Base-by-base conservation (phyloP, 2,797 vertebrate genomes). In the Hippoglossus hippoglossus region DNA sequence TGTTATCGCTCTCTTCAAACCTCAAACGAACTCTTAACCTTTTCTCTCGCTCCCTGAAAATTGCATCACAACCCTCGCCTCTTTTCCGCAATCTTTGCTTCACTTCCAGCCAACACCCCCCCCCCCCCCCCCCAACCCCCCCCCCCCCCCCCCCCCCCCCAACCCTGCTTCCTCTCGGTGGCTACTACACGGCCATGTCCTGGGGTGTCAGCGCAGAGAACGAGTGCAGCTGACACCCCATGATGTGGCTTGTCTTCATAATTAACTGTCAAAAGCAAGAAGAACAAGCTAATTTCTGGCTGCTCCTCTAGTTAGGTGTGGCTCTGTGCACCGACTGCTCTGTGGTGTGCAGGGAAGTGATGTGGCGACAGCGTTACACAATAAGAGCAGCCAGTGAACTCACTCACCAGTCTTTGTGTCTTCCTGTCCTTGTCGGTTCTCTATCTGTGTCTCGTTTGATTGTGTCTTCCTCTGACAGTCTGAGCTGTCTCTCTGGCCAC, bases 341-440 rank as follows among this genome's bases (percentile, higher is more conserved):
- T 59, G 64, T 69, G 36, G 77, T 75, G 73, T 77, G 77, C 70
- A 64, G 70, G 19, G 70, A 85, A 65, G 77, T 68, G 77, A 73
- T 63, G 86, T 79, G 53, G 72, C 16, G 64, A 80, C 75, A 69
- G 77, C 26, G 46, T 83, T 85, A 81, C 79, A 87, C 83, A 85
- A 83, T 80, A 75, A 81, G 78, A 89, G 87, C 86, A 81, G 76
- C 81, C 19, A 79, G 76, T 82, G 74, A 77, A 79, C 80, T 77
- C 75, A 65, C 77, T 88, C 88, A 80, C 70, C 83, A 73, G 68
- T 61, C 79, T 79, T 54, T 63, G 52, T 63, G 63, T 91, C 85
- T 82, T 80, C 80, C 79, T 79, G 86, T 87, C 90, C 79, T 89
- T 85, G 87, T 88, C 84, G 79, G 75, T 70, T 85, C 83, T 81